These are phyloP conservation scores for Condylura cristata DNA, from an alignment of 2,113 vertebrate genomes.

Conservation along the genomic window DNA sequence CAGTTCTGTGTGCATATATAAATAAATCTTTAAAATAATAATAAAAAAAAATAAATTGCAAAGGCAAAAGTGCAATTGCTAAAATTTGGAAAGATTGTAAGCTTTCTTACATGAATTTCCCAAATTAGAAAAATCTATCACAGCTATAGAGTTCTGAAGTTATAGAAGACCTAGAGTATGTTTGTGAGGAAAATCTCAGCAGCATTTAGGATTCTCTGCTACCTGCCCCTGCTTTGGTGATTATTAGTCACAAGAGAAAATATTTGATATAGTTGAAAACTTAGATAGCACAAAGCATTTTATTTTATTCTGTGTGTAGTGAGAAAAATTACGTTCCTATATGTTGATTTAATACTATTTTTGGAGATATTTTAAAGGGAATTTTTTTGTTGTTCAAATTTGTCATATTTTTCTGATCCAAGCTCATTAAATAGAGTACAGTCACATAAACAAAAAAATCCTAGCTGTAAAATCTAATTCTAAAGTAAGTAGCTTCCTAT, in stretches of 20 bases:
- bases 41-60: no score
- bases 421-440: neutral
- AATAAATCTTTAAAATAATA: no score
- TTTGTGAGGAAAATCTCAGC: neutral
- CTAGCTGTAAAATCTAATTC: neutral
- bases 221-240: neutral
- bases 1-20: no score
- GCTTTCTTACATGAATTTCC: neutral
- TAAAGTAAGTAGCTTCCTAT: constrained; percentile 13
- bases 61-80: neutral
- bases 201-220: neutral
- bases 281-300: neutral
- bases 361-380: neutral
- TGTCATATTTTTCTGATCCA: neutral
- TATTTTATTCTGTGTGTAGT: neutral
- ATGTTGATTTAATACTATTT: neutral
- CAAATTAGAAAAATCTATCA: neutral
- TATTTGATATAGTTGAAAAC: neutral
- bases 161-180: neutral
- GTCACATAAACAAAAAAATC: neutral
- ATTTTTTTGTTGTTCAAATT: neutral
- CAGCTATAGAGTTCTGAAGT: neutral
- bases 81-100: neutral
- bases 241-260: neutral
- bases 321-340: neutral